Conservation (phyloP, 2,888 invertebrate species). For the Scaptomyza tumidula region DNA sequence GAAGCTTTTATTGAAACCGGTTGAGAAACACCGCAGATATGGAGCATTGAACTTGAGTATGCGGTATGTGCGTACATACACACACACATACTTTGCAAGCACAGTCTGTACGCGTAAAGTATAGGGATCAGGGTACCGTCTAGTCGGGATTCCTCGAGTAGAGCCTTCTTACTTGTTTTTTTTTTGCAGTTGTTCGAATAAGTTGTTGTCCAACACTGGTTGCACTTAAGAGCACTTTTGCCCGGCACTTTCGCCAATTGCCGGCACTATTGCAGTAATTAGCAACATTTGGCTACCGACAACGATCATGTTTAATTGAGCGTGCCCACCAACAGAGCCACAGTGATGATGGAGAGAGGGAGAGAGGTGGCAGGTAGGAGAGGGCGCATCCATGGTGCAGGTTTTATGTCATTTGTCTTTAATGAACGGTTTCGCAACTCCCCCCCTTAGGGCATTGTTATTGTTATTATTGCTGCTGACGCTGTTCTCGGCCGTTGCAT, state of each 20-base stretch:
- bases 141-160: too few species aligned
- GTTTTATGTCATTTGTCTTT: conserved; percentile 68
- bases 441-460: conserved; percentile 31
- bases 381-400: conserved; percentile 36
- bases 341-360: neutral
- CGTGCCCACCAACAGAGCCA: conserved; percentile 48
- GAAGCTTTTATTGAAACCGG: too few species aligned
- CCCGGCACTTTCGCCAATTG: conserved; percentile 48
- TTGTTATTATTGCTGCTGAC: conserved; percentile 21
- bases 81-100: too few species aligned
- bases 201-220: conserved; percentile 30
- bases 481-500: conserved; percentile 50
- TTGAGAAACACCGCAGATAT: too few species aligned
- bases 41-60: too few species aligned
- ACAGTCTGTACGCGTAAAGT: too few species aligned
- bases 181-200: neutral
- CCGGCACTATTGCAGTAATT: conserved; percentile 55
- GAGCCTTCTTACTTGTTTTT: too few species aligned
- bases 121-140: too few species aligned
- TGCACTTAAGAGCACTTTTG: conserved; percentile 30
- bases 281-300: conserved; percentile 70
- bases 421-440: conserved; percentile 65
- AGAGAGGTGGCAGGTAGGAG: neutral
- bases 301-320: conserved; percentile 82
- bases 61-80: too few species aligned